These are phyloP conservation scores for Ichneumon xanthorius DNA, from an alignment of 2,888 invertebrate species.

Conservation along the genomic window DNA sequence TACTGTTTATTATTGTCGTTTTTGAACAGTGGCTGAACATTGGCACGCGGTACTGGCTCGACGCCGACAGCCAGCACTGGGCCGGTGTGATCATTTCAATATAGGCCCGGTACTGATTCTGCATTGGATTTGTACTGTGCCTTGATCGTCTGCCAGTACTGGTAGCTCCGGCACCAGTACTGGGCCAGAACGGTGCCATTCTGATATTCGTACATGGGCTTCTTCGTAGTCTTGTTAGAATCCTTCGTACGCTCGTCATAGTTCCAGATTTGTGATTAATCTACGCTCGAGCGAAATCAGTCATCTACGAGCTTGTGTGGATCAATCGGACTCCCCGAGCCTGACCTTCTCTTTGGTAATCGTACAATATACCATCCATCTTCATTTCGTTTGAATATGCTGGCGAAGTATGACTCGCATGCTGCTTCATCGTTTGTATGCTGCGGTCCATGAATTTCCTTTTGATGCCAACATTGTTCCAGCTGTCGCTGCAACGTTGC, in stretches of 20 bases:
- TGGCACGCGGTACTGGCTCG: no score
- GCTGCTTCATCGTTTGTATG: slow-evolving; percentile 7
- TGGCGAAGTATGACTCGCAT: slow-evolving; percentile 38
- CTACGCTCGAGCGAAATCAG: slow-evolving; percentile 42
- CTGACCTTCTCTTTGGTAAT: slow-evolving; percentile 23
- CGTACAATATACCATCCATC: slow-evolving; percentile 40
- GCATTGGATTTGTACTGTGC: no score
- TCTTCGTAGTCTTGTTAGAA: slow-evolving; percentile 47
- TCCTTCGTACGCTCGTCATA: slow-evolving; percentile 29
- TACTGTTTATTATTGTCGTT: no score
- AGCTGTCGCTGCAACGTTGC: slow-evolving; percentile 24
- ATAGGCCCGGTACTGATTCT: no score
- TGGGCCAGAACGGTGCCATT: no score
- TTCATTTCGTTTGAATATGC: slow-evolving; percentile 17
- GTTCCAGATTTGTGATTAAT: slow-evolving; percentile 24
- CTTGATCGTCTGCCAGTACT: no score
- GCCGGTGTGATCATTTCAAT: no score
- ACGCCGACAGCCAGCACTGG: no score
- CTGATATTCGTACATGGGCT: no score
- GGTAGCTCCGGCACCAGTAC: no score
- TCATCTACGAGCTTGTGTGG: slow-evolving; percentile 27
- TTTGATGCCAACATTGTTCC: slow-evolving; percentile 29
- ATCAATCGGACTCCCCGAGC: slow-evolving; percentile 12
- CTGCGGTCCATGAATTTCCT: slow-evolving; percentile 15
- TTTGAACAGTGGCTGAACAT: no score